Conservation (phyloP, 2,888 invertebrate species). For the Dicyrtomina minuta region DNA sequence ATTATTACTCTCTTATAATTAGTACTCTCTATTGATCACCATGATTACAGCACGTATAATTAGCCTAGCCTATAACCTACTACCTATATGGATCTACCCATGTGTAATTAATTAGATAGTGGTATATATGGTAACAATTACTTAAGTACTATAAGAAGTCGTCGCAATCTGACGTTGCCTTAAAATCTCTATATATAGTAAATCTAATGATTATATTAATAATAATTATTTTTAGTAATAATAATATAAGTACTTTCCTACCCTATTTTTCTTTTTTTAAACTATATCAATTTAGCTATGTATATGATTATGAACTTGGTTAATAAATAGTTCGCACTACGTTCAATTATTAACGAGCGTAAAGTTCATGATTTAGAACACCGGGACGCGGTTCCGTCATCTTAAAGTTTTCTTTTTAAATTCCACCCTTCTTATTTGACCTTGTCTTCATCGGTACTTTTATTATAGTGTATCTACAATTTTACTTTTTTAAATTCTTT, state of each 20-base stretch:
- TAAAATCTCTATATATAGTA: not conserved
- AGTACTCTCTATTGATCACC: constrained; percentile 11
- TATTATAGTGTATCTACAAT: not conserved
- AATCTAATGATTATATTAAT: not conserved
- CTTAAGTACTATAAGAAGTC: too few species aligned
- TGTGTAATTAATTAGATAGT: too few species aligned
- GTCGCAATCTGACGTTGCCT: not conserved
- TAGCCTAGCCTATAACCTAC: not conserved
- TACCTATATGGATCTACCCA: too few species aligned
- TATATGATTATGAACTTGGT: too few species aligned
- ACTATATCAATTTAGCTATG: too few species aligned
- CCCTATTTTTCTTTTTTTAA: too few species aligned
- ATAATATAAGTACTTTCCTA: not conserved
- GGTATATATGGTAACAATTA: too few species aligned
- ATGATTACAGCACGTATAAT: constrained; percentile 13
- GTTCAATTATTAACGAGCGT: too few species aligned
- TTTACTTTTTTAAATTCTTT: not conserved
- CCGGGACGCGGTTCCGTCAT: constrained; percentile 10
- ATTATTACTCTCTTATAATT: not conserved
- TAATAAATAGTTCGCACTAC: too few species aligned
- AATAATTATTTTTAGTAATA: not conserved
- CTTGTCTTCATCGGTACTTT: not conserved
- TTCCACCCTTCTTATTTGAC: not conserved
- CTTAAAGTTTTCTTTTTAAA: constrained; percentile 14
- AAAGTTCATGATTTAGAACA: not conserved